Percentiles rank a stretch among this genome's conserved stretches.
Evolutionary conservation across 2,113 vertebrate species (phyloP).

Genomic region (Fukomys damarensis): DNA sequence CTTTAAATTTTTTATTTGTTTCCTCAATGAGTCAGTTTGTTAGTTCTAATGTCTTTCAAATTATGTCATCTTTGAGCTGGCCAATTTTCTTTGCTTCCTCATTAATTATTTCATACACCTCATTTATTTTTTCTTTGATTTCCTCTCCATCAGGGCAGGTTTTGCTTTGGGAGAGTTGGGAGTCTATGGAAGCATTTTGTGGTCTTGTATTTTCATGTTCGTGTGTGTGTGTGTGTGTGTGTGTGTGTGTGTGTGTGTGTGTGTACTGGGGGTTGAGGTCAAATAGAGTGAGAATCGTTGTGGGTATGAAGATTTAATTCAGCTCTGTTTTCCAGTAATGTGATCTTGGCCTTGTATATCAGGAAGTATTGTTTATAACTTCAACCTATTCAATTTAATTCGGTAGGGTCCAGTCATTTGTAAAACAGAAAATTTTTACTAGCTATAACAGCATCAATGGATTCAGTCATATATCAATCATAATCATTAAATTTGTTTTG

Average conservation of each 20-base stretch:
- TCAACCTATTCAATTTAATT: neutral
- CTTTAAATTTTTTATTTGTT: neutral
- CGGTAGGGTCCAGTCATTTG: neutral
- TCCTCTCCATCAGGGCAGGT: neutral
- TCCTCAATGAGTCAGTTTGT: neutral
- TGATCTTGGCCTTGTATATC: neutral
- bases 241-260: neutral
- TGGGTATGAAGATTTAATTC: neutral
- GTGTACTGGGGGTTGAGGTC: neutral
- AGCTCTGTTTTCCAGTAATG: neutral
- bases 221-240: neutral
- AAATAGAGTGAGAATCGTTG: neutral
- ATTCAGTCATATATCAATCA: neutral
- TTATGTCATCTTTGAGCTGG: neutral
- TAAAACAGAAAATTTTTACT: neutral
- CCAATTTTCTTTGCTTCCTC: neutral
- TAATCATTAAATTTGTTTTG: neutral
- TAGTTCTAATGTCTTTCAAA: neutral
- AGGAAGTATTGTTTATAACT: neutral
- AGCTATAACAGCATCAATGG: neutral
- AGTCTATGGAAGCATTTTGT: neutral
- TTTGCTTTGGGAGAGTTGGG: neutral
- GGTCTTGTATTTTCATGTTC: neutral
- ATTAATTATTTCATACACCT: neutral
- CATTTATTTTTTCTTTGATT: neutral